phyloP scores from a whole-genome alignment of 2,797 vertebrate genomes.

The Cygnus olor region DNA sequence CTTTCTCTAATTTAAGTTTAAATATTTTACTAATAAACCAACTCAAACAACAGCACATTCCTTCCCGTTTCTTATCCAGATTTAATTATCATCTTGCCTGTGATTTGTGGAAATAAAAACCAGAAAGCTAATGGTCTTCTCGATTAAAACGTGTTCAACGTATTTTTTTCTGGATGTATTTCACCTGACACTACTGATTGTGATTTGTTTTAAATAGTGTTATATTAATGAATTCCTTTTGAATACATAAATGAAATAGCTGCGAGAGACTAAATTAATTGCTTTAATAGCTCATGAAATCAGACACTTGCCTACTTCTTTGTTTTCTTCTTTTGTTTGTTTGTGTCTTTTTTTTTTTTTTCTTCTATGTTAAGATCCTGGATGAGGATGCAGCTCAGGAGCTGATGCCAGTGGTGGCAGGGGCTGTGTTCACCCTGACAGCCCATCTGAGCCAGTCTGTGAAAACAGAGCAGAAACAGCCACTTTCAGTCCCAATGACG shows the following conservation, averaged over 20 bases:
- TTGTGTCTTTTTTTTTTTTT: not conserved
- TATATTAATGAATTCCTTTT: not conserved
- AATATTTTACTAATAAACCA: not conserved
- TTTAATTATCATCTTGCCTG: not conserved
- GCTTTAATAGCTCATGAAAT: not conserved
- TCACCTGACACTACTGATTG: not conserved
- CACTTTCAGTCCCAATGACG: conserved; percentile 71
- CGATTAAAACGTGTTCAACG: not conserved
- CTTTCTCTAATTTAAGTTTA: not conserved
- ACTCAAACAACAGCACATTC: not conserved
- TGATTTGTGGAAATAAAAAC: not conserved
- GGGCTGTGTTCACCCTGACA: conserved; percentile 94
- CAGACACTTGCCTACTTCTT: accelerated
- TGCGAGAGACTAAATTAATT: not conserved
- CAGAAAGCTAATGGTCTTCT: not conserved
- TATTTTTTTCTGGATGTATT: not conserved
- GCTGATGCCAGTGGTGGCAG: conserved; percentile 95
- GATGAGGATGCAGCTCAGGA: conserved; percentile 94
- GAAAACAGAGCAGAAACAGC: conserved; percentile 93
- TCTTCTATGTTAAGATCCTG: conserved; percentile 83
- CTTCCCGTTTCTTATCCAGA: not conserved
- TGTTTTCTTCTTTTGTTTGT: not conserved
- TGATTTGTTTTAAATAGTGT: not conserved
- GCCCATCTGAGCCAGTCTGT: conserved; percentile 95
- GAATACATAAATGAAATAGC: not conserved